phyloP scores from a whole-genome alignment of 2,113 vertebrate genomes.

The Dolichotis patagonum region DNA sequence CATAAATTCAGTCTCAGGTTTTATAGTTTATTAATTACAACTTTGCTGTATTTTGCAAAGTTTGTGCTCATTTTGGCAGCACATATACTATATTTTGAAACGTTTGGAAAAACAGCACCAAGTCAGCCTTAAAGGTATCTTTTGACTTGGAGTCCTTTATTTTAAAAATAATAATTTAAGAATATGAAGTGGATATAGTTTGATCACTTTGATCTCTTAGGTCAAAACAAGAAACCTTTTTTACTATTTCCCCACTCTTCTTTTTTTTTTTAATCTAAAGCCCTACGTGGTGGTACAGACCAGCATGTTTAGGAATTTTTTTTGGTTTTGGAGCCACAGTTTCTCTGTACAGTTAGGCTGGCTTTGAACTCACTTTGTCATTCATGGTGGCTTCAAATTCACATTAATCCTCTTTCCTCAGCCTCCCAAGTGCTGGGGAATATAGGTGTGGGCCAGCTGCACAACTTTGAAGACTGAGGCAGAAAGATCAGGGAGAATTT shows the following conservation, averaged over 20 bases:
- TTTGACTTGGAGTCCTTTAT: neutral
- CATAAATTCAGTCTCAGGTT: neutral
- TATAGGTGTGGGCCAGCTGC: neutral
- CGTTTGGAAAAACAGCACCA: neutral
- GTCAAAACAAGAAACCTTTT: neutral
- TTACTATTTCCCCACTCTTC: neutral
- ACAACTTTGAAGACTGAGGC: too few relatives aligned
- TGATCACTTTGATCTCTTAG: neutral
- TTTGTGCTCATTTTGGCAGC: too few relatives aligned
- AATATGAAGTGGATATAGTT: neutral
- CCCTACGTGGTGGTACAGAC: neutral
- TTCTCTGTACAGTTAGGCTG: too few relatives aligned
- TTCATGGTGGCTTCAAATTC: neutral
- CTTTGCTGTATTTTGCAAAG: neutral
- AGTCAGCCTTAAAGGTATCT: neutral
- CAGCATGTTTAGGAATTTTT: neutral
- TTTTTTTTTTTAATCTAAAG: neutral
- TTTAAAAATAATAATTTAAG: neutral
- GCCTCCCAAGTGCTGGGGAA: neutral
- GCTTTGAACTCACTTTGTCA: too few relatives aligned
- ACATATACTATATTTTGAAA: neutral
- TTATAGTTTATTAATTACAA: slow-evolving; percentile 11
- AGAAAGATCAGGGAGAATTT: too few relatives aligned
- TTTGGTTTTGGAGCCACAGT: too few relatives aligned
- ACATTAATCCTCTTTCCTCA: neutral